These are phyloP conservation scores for Dasypogon diadema DNA, from an alignment of 2,888 invertebrate genomes.

Conservation along the genomic window DNA sequence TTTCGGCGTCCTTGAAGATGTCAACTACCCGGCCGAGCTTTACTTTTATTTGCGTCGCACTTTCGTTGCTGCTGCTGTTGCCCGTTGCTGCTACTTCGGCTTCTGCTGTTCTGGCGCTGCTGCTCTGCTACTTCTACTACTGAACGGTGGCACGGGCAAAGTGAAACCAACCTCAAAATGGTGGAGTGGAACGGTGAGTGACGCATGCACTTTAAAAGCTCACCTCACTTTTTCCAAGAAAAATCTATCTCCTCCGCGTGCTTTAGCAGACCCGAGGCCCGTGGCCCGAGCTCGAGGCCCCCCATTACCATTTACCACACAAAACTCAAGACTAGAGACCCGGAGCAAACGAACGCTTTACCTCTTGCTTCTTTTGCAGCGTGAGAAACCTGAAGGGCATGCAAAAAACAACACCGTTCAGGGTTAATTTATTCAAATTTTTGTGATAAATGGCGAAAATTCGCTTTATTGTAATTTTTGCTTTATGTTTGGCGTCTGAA, in stretches of 20 bases:
- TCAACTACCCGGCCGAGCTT: slow-evolving; percentile 43
- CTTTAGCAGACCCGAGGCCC: neutral
- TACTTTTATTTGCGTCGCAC: slow-evolving; percentile 47
- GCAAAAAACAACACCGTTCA: slow-evolving; percentile 1
- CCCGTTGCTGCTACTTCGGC: too few species aligned
- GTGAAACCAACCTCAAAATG: too few species aligned
- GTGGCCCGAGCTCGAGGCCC: too few species aligned
- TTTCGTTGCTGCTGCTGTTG: slow-evolving; percentile 8
- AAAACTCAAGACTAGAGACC: too few species aligned
- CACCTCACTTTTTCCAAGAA: neutral
- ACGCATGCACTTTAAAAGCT: slow-evolving; percentile 35
- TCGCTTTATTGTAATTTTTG: neutral
- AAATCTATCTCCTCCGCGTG: neutral
- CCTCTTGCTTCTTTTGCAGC: too few species aligned
- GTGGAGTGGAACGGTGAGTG: neutral
- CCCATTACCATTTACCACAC: too few species aligned
- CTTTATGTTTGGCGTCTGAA: neutral
- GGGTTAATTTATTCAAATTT: slow-evolving; percentile 26
- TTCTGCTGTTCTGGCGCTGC: too few species aligned
- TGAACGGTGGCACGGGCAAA: too few species aligned
- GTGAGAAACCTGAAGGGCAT: neutral
- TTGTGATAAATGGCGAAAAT: slow-evolving; percentile 22
- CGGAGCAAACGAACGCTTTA: too few species aligned
- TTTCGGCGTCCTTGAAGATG: slow-evolving; percentile 48
- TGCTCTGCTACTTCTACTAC: too few species aligned